phyloP scores from a whole-genome alignment of 2,797 vertebrate species.

The Xenopus petersii region DNA sequence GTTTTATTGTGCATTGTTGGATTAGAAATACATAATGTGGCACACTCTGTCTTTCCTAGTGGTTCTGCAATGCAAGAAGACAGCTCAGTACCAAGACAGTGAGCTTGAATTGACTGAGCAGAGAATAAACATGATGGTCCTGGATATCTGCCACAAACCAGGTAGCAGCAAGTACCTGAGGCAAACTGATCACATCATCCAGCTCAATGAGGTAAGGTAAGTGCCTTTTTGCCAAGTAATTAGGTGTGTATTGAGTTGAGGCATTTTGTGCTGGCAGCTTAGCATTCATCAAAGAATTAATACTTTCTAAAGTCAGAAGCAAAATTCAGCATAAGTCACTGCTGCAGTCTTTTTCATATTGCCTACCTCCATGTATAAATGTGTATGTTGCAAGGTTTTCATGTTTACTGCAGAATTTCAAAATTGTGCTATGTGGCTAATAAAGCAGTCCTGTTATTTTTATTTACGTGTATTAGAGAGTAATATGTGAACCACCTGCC shows the following conservation, averaged over 20 bases:
- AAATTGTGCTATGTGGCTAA: too few species aligned
- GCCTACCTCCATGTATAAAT: slow-evolving; percentile 54
- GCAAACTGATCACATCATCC: slow-evolving; percentile 99
- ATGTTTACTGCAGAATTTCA: too few species aligned
- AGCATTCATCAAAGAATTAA: slow-evolving; percentile 77
- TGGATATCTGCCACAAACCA: slow-evolving; percentile 98
- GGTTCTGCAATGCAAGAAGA: slow-evolving; percentile 66
- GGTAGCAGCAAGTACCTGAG: slow-evolving; percentile 93
- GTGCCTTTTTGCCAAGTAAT: slow-evolving; percentile 90
- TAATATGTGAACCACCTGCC: too few species aligned
- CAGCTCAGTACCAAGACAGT: slow-evolving; percentile 62
- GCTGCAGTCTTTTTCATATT: slow-evolving; percentile 58
- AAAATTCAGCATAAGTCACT: slow-evolving; percentile 55
- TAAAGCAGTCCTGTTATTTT: too few species aligned
- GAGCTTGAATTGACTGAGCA: slow-evolving; percentile 89
- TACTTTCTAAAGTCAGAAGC: slow-evolving; percentile 75
- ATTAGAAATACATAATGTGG: not conserved
- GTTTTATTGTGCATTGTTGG: slow-evolving; percentile 12
- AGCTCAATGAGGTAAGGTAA: slow-evolving; percentile 99
- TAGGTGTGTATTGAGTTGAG: slow-evolving; percentile 93
- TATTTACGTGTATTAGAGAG: too few species aligned
- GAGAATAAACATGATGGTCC: slow-evolving; percentile 95
- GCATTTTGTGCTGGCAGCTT: slow-evolving; percentile 79
- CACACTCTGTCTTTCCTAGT: slow-evolving; percentile 61
- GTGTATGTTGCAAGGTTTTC: slow-evolving; percentile 37